Evolutionary conservation across 2,797 vertebrate genomes (phyloP).

Genomic region (Poecilia velifera): DNA sequence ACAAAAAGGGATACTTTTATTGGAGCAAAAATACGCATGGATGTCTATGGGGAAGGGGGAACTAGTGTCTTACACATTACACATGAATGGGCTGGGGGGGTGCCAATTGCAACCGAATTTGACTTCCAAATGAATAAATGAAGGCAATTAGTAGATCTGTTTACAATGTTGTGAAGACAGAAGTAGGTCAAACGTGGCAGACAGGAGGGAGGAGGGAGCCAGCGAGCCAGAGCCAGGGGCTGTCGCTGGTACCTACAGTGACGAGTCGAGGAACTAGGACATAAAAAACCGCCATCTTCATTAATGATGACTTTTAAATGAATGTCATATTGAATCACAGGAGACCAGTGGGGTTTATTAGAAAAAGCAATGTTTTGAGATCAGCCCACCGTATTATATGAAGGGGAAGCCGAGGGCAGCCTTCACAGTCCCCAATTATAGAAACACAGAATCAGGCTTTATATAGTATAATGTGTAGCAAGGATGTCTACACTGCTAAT

Average conservation of each 20-base stretch:
- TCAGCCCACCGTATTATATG: slow-evolving; percentile 61
- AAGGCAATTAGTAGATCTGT: slow-evolving; percentile 83
- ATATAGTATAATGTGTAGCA: slow-evolving; percentile 44
- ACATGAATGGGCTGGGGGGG: slow-evolving; percentile 73
- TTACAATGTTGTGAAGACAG: slow-evolving; percentile 77
- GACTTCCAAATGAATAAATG: slow-evolving; percentile 83
- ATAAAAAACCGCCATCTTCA: slow-evolving; percentile 72
- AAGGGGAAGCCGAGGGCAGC: slow-evolving; percentile 45
- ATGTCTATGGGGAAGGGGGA: slow-evolving; percentile 34
- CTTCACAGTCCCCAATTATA: slow-evolving; percentile 21
- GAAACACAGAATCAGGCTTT: slow-evolving; percentile 40
- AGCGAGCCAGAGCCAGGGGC: slow-evolving; percentile 62
- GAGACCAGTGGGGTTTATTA: slow-evolving; percentile 60
- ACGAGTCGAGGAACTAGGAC: slow-evolving; percentile 75
- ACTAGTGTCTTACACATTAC: slow-evolving; percentile 65
- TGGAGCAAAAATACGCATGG: slow-evolving; percentile 28
- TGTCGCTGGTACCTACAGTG: slow-evolving; percentile 70
- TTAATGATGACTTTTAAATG: slow-evolving; percentile 77
- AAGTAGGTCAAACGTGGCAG: slow-evolving; percentile 79
- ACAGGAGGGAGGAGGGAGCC: slow-evolving; percentile 61
- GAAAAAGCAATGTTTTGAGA: slow-evolving; percentile 64
- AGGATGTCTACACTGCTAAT: slow-evolving; percentile 55
- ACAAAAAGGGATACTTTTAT: slow-evolving; percentile 39
- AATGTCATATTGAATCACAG: slow-evolving; percentile 78
- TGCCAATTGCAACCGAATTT: slow-evolving; percentile 74